phyloP scores from a whole-genome alignment of 2,797 vertebrate species.

The Tachyglossus aculeatus region DNA sequence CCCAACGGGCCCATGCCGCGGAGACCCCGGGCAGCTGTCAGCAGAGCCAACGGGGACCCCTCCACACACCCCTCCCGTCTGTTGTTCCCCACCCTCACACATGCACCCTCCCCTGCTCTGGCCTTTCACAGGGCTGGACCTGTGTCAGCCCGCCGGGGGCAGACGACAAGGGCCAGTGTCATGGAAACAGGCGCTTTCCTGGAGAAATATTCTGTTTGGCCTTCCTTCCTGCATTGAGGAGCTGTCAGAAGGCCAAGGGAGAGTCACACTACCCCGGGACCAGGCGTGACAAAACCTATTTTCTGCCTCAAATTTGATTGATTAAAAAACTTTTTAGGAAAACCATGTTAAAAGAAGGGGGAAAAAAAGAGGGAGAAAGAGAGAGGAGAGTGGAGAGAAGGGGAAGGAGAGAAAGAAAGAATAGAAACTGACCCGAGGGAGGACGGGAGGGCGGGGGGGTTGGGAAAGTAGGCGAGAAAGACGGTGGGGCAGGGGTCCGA shows the following conservation, averaged over 20 bases:
- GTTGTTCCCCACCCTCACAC: constrained; percentile 75
- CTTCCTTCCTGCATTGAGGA: constrained; percentile 90
- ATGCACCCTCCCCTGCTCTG: constrained; percentile 35
- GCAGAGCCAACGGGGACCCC: constrained; percentile 54
- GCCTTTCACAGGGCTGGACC: constrained; percentile 82
- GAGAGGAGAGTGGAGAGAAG: constrained; percentile 84
- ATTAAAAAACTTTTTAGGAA: constrained; percentile 99
- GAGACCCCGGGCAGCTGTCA: constrained; percentile 84
- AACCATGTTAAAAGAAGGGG: constrained; percentile 97
- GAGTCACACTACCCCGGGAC: constrained; percentile 92
- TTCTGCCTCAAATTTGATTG: constrained; percentile 99
- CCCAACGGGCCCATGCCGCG: constrained; percentile 73
- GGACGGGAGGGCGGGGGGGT: constrained; percentile 76
- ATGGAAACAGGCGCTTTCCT: constrained; percentile 94
- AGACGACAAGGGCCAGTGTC: constrained; percentile 87
- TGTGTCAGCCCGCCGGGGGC: constrained; percentile 80
- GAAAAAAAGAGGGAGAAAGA: constrained; percentile 74
- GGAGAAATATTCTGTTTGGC: constrained; percentile 88
- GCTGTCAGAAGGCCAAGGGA: constrained; percentile 93
- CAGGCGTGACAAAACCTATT: constrained; percentile 98
- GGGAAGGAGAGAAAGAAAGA: constrained; percentile 72
- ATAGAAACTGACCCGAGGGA: constrained; percentile 52
- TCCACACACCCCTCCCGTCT: constrained; percentile 73
- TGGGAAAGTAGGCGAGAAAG: constrained; percentile 80
- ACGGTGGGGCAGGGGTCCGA: constrained; percentile 70